Base-by-base conservation (phyloP, 2,113 vertebrate genomes). In the Australoheros scitulus region DNA sequence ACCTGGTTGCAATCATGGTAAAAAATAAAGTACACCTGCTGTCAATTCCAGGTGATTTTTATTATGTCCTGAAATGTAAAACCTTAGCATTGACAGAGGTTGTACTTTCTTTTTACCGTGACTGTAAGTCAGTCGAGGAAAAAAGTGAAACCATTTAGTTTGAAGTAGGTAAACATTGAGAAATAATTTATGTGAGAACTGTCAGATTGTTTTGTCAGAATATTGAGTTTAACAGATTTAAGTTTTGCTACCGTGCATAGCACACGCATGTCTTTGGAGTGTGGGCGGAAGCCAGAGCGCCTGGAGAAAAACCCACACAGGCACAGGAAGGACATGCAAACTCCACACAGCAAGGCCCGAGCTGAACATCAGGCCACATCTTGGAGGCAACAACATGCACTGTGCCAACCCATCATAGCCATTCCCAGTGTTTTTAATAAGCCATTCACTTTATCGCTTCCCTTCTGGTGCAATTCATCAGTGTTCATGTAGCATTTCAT, bases 401-500 rank as follows among this genome's bases (percentile, higher is more conserved):
- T 55, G 68, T n/a, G 47, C 26, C 68, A 29, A 13, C 18, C 47
- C 3, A 24, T 72, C 47, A 72, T 50, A 81, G 52, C 63, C 47
- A 79, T 76, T 82, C 56, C 56, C 47, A 70, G 41, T 63, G 4
- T 85, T 80, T 38, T 22, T 41, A 74, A 76, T 11, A 77, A 84
- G 79, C 87, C 75, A 88, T 82, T 80, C 13, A 43, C 22, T 20
- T 79, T 61, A 20, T 76, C 57, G 64, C 22, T 61, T 81, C 38
- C 43, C 18, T 76, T 61, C 77, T 79, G 77, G 76, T 84, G 58
- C 52, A 26, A 59, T n/a, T 77, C 20, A 72, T 29, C 56, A 64
- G 78, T 74, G 43, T 84, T 80, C n/a, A 83, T 90, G 92, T 93
- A 92, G 92, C 90, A 89, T 92, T 85, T 58, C 60, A 76, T 79